Evolutionary conservation across 2,888 invertebrate species (phyloP), one percentile per base, ranked within the genome.

Genomic region (Zygogramma bicolorata): DNA sequence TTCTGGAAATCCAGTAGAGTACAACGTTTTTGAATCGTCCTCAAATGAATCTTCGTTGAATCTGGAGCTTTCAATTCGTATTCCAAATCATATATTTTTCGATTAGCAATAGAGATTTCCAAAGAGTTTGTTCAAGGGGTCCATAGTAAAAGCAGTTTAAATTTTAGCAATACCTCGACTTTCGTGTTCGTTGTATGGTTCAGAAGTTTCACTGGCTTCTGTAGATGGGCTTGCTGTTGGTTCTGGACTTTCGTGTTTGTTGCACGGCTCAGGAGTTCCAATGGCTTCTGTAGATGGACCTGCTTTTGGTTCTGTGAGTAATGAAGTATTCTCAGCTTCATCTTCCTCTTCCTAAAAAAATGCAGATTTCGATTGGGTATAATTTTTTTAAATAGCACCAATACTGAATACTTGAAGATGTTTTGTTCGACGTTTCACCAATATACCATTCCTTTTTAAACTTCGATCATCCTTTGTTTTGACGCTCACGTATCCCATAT

Each of bases 131-230:
- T n/a, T n/a, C n/a, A n/a, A n/a, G n/a, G n/a, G n/a, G n/a, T n/a
- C n/a, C n/a, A n/a, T 57, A 57, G 38, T 34, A 20, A 65, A 34
- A 65, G 53, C 65, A 1, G 57, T 65, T 65, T 65, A 57, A n/a
- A 20, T 27, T 6, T 31, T 34, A 40, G 40, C 61, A 62, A 22
- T 22, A 18, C 40, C 34, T 20, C 38, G 18, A 65, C 57, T 13
- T 38, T 65, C 65, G 25, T 42, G 25, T 53, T 65, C 57, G 13
- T 57, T 38, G 34, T n/a, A 13, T 3, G 38, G 34, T n/a, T 20
- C 61, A 22, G 25, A 31, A 40, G 40, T 40, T 25, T 53, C n/a
- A 49, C 27, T 6, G 20, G n/a, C 49, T 20, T 65, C 29, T 34
- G 27, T 65, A 49, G 40, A 40, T 40, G 8, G 40, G 13, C 40